A percentile compares a stretch with the other conserved stretches of the same genome.
phyloP scores from a whole-genome alignment of 2,888 invertebrate species.

The Drosophila formosana region DNA sequence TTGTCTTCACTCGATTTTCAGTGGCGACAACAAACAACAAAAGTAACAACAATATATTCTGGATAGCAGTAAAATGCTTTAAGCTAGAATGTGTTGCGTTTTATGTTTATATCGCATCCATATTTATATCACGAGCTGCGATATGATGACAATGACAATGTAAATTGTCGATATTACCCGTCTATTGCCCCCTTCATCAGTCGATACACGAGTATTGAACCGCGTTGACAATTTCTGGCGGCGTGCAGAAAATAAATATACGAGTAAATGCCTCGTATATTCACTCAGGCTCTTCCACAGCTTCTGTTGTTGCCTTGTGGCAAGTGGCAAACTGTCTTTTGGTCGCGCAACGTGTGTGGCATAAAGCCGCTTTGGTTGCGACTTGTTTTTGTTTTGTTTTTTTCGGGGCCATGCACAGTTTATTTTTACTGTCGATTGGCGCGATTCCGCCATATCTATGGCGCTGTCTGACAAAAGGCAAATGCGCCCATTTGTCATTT shows the following conservation, averaged over 20 bases:
- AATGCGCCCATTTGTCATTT: slow-evolving; percentile 80
- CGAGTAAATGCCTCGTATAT: slow-evolving; percentile 43
- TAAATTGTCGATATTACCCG: slow-evolving; percentile 16
- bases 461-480: slow-evolving; percentile 64
- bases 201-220: slow-evolving; percentile 59
- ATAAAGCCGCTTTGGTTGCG: slow-evolving; percentile 46
- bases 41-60: slow-evolving; percentile 51
- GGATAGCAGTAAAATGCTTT: slow-evolving; percentile 67
- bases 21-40: slow-evolving; percentile 17
- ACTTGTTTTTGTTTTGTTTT: slow-evolving; percentile 23
- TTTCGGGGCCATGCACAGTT: slow-evolving; percentile 54
- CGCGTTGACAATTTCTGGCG: slow-evolving; percentile 73
- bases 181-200: background rate
- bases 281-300: slow-evolving; percentile 29
- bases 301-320: background rate
- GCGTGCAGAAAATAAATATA: slow-evolving; percentile 51
- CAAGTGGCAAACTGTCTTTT: slow-evolving; percentile 11
- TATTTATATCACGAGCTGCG: slow-evolving; percentile 46
- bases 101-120: slow-evolving; percentile 52
- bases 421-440: slow-evolving; percentile 72
- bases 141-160: slow-evolving; percentile 37
- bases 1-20: slow-evolving; percentile 40
- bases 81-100: slow-evolving; percentile 60
- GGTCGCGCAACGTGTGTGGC: slow-evolving; percentile 56
- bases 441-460: slow-evolving; percentile 68